phyloP scores from a whole-genome alignment of 2,888 invertebrate species.

The Tipula confusa region DNA sequence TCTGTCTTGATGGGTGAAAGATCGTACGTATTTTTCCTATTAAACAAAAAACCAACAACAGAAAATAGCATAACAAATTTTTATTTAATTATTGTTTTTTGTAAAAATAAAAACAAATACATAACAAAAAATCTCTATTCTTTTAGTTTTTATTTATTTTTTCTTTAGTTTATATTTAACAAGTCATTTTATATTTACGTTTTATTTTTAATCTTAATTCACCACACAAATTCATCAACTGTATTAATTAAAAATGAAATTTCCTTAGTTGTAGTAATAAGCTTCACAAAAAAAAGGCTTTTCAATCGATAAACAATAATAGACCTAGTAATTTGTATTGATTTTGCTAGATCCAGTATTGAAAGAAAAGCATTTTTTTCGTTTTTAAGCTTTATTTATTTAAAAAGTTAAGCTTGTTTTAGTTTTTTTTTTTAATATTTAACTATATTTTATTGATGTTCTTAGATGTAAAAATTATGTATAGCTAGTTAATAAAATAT shows the following conservation, averaged over 20 bases:
- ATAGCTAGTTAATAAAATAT: too few relatives aligned
- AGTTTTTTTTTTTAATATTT: too few relatives aligned
- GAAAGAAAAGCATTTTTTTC: background rate
- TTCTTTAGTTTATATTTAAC: background rate
- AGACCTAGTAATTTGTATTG: background rate
- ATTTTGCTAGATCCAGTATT: background rate
- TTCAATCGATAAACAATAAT: background rate
- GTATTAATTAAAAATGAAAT: background rate
- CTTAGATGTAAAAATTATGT: too few relatives aligned
- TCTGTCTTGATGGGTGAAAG: constrained; percentile 49
- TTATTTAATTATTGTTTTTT: constrained; percentile 34
- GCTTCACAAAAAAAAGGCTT: background rate
- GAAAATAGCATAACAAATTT: constrained; percentile 28
- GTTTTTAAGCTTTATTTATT: background rate
- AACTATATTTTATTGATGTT: too few relatives aligned
- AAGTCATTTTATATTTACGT: background rate
- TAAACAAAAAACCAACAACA: background rate
- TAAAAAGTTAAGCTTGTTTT: background rate
- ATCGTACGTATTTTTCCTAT: constrained; percentile 48
- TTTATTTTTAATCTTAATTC: background rate
- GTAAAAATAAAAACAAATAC: constrained; percentile 33
- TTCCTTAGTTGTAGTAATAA: background rate
- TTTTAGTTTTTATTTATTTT: constrained; percentile 36
- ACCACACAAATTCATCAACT: background rate
- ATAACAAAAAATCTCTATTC: constrained; percentile 38